Evolutionary conservation across 2,113 vertebrate genomes (phyloP), one percentile per base, ranked within the genome.

Genomic region (Holacanthus passer): DNA sequence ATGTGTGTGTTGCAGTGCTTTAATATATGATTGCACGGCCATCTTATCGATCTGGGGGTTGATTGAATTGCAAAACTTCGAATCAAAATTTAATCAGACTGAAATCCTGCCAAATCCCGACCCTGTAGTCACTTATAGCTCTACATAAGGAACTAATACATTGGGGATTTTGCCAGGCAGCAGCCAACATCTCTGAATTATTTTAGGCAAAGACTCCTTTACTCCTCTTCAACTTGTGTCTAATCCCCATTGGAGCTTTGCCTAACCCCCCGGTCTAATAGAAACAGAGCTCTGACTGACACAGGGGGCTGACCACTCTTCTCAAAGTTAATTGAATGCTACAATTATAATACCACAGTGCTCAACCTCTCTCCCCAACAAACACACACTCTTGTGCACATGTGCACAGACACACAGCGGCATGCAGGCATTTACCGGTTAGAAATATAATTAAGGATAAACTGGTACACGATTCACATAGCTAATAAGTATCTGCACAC

Each of bases 321-420:
- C 63, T 60, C 43, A 71, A 75, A 82, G 73, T 84, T 87, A 92
- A 91, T 78, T 85, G 75, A 85, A 89, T 78, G 64, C 59, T 77
- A 70, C 73, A 87, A 59, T 76, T 29, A 29, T 77, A 69, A 48
- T 67, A 45, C 41, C 56, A 59, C 31, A 7, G 59, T 53, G 64
- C 58, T 79, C 77, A 71, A 31, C 72, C 62, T 64, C 41, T 22
- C 50, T 17, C 9, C 5, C 45, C 20, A 43, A 17, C 35, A 60
- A 35, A 82, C 20, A 47, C 41, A 60, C 71, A 52, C 29, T 53
- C 7, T 27, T 14, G 22, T 45, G 17, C 29, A 9, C 24, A 7
- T 11, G 29, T 16, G 22, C 7, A 17, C 39, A 31, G 3, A 62
- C 43, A 83, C 39, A 74, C 31, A 85, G 17, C 17, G 63, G 14